Evolutionary conservation across 2,113 vertebrate species (phyloP), one percentile per base, ranked within the genome.

Genomic region (Entosphenus tridentatus): DNA sequence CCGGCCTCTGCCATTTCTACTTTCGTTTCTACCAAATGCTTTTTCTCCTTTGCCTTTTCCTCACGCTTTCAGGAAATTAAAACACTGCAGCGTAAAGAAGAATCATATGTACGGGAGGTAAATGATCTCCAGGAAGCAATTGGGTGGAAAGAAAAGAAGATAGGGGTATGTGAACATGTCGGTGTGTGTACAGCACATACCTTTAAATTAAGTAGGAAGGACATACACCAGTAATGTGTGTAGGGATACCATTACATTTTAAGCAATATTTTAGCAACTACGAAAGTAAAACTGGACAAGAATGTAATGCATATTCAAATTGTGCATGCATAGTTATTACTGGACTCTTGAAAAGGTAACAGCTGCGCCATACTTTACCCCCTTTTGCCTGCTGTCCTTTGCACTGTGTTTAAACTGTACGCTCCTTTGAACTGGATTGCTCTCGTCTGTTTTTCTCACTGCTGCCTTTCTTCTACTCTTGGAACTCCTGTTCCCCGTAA

Each of bases 131-230:
- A 92, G 79, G 91, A 95, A 72, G 87, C 85, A 17, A 80, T 96
- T 83, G 87, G 89, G 69, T 96, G 91, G 89, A 96, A 96, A 79
- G 88, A 95, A 79, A 90, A 85, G 82, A 92, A 88, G 80, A 92
- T 83, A 83, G 82, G 82, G 81, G 84, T 85, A 85, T 80, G 84
- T 39, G 39, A 39, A 39, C 39, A 39, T 39, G 39, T 39, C 39
- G 39, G 39, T 39, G 5, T 39, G 39, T 39, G 39, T 39, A 39
- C 39, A 39, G 39, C 39, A 39, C 39, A 39, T 39, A 39, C 39
- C 39, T 39, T 39, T 39, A 39, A 39, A 39, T 39, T 39, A 5
- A 39, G 39, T 39, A 39, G 39, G 39, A 39, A 39, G 39, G 39
- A 39, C 39, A 39, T 39, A 39, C 39, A 39, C 39, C 39, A 39